phyloP scores from a whole-genome alignment of 2,113 vertebrate species.

The Muntiacus reevesi region DNA sequence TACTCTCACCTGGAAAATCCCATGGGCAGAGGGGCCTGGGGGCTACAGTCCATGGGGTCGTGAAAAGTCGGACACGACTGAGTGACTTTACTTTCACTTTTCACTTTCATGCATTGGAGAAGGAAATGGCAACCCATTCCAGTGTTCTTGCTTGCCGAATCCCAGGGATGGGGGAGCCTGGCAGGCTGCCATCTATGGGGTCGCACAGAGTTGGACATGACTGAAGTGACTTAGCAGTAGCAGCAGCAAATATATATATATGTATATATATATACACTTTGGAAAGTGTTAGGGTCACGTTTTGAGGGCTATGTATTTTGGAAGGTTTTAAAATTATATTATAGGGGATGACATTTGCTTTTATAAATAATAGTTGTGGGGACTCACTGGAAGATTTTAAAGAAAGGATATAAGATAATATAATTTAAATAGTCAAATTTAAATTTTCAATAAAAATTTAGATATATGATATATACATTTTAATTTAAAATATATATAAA shows the following conservation, averaged over 20 bases:
- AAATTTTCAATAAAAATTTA: background rate
- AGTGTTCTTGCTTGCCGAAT: too few species aligned
- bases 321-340: background rate
- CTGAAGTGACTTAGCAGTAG: too few species aligned
- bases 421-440: background rate
- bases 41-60: rapidly evolving
- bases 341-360: background rate
- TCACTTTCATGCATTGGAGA: too few species aligned
- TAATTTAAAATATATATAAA: background rate
- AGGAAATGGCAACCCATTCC: too few species aligned
- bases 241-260: background rate
- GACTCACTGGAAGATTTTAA: background rate
- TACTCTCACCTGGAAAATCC: too few species aligned
- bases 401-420: background rate
- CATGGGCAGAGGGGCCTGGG: too few species aligned
- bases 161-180: too few species aligned
- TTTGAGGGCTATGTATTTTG: background rate
- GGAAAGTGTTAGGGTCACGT: background rate
- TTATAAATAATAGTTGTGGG: background rate
- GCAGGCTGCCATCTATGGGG: too few species aligned
- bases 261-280: background rate
- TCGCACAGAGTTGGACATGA: rapidly evolving
- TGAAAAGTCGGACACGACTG: too few species aligned
- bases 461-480: background rate
- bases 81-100: too few species aligned